These are phyloP conservation scores for Basileuterus tristriatus DNA, from an alignment of 2,797 vertebrate genomes.

Conservation along the genomic window DNA sequence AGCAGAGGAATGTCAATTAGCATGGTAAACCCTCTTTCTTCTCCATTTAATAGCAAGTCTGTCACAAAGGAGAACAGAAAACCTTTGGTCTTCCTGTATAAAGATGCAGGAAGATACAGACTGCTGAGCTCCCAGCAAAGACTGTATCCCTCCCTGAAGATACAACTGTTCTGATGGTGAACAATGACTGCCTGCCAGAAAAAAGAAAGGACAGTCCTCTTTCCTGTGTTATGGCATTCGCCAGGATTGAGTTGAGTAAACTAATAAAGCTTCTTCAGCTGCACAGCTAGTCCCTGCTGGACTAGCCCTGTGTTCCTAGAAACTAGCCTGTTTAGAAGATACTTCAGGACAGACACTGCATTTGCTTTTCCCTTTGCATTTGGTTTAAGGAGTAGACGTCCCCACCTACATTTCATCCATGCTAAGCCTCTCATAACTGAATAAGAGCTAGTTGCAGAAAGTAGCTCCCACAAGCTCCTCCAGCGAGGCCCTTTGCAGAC, in stretches of 20 bases:
- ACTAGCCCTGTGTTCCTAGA: not conserved
- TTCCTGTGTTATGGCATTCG: not conserved
- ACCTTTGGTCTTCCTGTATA: not conserved
- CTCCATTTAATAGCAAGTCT: not conserved
- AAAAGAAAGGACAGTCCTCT: not conserved
- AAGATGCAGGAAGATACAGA: accelerated
- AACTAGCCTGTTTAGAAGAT: not conserved
- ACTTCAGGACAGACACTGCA: not conserved
- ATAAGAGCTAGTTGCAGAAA: not conserved
- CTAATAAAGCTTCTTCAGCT: not conserved
- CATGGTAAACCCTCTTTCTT: not conserved
- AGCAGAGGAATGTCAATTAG: not conserved
- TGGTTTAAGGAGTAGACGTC: not conserved
- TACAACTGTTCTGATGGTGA: not conserved
- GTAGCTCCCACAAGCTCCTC: not conserved
- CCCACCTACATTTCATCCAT: not conserved
- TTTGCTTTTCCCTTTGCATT: not conserved
- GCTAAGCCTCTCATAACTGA: not conserved
- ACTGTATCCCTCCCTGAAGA: not conserved
- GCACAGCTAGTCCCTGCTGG: not conserved
- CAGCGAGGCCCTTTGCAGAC: not conserved
- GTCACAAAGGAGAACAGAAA: not conserved
- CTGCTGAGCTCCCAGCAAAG: not conserved
- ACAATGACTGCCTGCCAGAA: not conserved
- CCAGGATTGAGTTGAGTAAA: not conserved